Evolutionary conservation across 2,888 invertebrate species (phyloP), one percentile per base, ranked within the genome.

Genomic region (Cosmia trapezina): DNA sequence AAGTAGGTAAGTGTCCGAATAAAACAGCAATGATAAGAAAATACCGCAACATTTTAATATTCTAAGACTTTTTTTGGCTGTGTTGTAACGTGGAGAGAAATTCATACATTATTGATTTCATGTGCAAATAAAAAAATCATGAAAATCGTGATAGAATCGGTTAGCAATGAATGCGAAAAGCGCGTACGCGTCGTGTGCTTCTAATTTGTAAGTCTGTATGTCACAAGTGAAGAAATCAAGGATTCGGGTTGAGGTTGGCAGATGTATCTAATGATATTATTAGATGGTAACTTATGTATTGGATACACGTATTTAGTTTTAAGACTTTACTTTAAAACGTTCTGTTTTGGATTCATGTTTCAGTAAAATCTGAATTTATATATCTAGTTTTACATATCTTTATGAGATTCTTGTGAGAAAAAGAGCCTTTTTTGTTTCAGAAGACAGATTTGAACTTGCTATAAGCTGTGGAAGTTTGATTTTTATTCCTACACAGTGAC

Each of bases 71-170:
- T n/a, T 6, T 12, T 59, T 45, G 3, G 1, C 7, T 22, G 45
- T 73, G 12, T 60, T 47, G 66, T 61, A 78, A 76, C 37, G 54
- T 57, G 7, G 47, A 87, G 85, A 81, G 88, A 87, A 89, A 88
- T 88, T 83, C 76, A 78, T 69, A 47, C 61, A 72, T 80, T 72
- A 56, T 66, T 45, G 22, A 71, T 78, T 76, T 71, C 45, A 73
- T 73, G 41, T 61, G 70, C 69, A 88, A 90, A 89, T 88, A 79
- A 64, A 76, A 72, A 81, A 84, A 83, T 83, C 89, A 86, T 89
- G 89, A 87, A 89, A 86, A 84, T 80, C 90, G 90, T 90, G 90
- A 86, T 74, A 62, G 37, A 17, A 47, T 54, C 79, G 76, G 85
- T 89, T 89, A 88, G 87, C 87, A 76, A 62, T 22, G 64, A 64